Base-by-base conservation (phyloP, 2,797 vertebrate genomes). In the Peromyscus nudipes region DNA sequence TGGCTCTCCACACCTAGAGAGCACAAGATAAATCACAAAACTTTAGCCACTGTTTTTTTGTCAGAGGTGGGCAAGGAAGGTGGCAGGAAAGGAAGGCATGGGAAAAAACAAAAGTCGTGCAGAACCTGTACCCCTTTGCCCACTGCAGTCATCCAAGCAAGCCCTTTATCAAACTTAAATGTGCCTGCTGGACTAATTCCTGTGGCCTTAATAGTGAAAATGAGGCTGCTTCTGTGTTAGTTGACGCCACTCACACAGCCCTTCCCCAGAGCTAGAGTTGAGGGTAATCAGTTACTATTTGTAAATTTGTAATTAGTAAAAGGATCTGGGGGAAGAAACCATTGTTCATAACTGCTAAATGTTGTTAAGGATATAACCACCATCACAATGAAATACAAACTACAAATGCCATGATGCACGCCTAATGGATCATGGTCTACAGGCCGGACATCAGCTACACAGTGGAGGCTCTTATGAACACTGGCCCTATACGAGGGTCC, bases 281-380 rank as follows among this genome's bases (percentile, higher is more conserved):
- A 37, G 88, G 81, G 37, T 82, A 84, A 89, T 94, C 93, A 19
- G 65, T 67, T 60, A 75, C 25, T 83, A 83, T 79, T 94, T 89
- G 73, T 89, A 57, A 49, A 49, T 49, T 49, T 49, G 6, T 12
- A 49, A 12, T 49, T 49, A 49, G 49, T 49, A 49, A 92, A 92
- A 95, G 90, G 62, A 79, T 62, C 40, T 67, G 12, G 40, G 80
- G 80, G 83, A 73, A 95, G 43, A 94, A 87, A 37, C 19, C 57
- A 37, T 94, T 89, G 46, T 80, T 64, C 60, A 31, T 25, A 80
- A 93, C 27, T 27, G 79, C 60, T 81, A 40, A 88, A 49, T 55
- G 67, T 27, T 71, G 31, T 34, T 91, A 83, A 80, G 69, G 34
- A 31, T 62, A 57, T 76, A 21, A 34, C 40, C 55, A 23, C 60